phyloP scores from a whole-genome alignment of 2,888 invertebrate genomes.

The Teleogryllus oceanicus region DNA sequence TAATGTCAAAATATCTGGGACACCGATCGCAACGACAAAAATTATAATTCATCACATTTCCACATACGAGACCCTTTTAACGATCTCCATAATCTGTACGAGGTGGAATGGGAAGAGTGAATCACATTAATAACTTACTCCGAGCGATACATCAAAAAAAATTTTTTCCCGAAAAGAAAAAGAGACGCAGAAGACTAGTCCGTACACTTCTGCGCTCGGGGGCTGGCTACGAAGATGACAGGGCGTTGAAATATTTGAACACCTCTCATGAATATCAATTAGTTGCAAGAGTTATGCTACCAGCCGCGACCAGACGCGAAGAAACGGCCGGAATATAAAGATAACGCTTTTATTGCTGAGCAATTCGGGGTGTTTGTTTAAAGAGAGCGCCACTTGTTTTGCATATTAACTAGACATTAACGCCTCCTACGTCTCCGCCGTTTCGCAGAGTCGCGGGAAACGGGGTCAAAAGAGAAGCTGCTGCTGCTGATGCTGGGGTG shows the following conservation, averaged over 20 bases:
- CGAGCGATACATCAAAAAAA: not conserved
- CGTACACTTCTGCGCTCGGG: not conserved
- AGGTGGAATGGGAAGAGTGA: not conserved
- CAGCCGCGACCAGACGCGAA: not conserved
- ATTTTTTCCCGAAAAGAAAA: not conserved
- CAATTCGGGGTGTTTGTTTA: constrained; percentile 18
- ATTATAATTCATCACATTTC: too few relatives aligned
- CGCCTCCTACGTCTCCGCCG: not conserved
- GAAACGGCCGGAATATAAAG: constrained; percentile 18
- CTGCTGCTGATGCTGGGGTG: not conserved
- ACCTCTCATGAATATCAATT: constrained; percentile 18
- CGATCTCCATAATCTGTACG: too few relatives aligned
- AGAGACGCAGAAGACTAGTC: not conserved
- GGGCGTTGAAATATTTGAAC: constrained; percentile 10
- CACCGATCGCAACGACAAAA: too few relatives aligned
- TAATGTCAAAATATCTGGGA: too few relatives aligned
- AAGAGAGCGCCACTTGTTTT: constrained; percentile 18
- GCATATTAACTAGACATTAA: constrained; percentile 18
- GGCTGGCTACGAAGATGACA: not conserved
- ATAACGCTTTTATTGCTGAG: constrained; percentile 10
- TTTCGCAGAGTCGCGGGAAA: not conserved
- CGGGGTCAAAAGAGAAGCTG: not conserved
- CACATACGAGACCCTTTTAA: too few relatives aligned
- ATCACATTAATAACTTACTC: not conserved
- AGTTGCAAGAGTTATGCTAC: not conserved